Percentiles rank a stretch among this genome's conserved stretches.
Evolutionary conservation across 2,797 vertebrate genomes (phyloP).

Genomic region (Sitta carolinensis): DNA sequence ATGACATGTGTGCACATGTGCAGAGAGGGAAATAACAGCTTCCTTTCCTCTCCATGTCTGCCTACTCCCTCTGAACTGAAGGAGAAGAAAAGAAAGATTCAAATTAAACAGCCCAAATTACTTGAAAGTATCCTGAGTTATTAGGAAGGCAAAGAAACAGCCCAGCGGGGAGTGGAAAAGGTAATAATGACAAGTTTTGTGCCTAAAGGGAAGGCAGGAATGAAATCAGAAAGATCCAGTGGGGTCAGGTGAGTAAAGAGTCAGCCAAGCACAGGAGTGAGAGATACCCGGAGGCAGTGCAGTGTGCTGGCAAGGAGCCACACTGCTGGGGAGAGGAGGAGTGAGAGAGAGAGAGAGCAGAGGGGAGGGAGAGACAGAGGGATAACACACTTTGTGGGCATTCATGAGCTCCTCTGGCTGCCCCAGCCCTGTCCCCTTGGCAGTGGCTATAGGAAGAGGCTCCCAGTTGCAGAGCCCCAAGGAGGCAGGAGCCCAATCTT

Average conservation of each 20-base stretch:
- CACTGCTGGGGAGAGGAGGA: not conserved
- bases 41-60: not conserved
- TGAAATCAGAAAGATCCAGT: slow-evolving; percentile 35
- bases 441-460: not conserved
- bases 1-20: not conserved
- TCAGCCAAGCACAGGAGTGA: slow-evolving; percentile 46
- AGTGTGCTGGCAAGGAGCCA: slow-evolving; percentile 41
- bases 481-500: not conserved
- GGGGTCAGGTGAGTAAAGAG: slow-evolving; percentile 60
- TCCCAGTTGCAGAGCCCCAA: not conserved
- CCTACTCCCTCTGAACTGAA: not conserved
- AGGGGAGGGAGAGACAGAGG: not conserved
- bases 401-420: not conserved
- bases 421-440: not conserved
- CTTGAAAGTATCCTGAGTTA: slow-evolving; percentile 15
- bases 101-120: slow-evolving; percentile 29
- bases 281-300: slow-evolving; percentile 23
- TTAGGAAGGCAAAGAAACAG: slow-evolving; percentile 18
- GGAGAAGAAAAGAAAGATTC: not conserved
- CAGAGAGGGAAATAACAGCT: not conserved
- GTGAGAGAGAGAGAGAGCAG: not conserved
- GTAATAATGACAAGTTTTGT: slow-evolving; percentile 44
- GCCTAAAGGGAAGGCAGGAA: slow-evolving; percentile 48
- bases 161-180: slow-evolving; percentile 21
- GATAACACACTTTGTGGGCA: not conserved